Conservation (phyloP, 2,888 invertebrate species). For the Herminia tarsipennalis region DNA sequence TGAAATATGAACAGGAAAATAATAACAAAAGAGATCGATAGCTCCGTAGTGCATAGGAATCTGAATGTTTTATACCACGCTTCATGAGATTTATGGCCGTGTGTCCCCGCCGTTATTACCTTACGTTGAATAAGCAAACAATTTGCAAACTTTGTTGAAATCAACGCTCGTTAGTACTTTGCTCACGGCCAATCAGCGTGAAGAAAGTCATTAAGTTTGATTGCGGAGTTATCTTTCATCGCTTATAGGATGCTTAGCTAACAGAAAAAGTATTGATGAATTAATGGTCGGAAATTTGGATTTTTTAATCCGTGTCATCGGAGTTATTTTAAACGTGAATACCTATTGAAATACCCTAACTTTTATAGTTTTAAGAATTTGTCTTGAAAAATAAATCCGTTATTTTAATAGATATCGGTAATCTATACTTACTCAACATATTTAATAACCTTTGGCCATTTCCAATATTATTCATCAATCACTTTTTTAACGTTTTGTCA, state of each 20-base stretch:
- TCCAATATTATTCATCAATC: too few relatives aligned
- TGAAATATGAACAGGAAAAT: slow-evolving; percentile 39
- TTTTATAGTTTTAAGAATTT: not conserved
- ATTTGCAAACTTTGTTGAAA: slow-evolving; percentile 56
- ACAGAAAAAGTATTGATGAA: slow-evolving; percentile 30
- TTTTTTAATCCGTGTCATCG: slow-evolving; percentile 10
- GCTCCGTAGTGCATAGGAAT: slow-evolving; percentile 27
- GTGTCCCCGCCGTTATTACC: slow-evolving; percentile 43
- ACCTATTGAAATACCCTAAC: not conserved
- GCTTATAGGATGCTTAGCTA: slow-evolving; percentile 22
- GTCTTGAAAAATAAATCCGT: too few relatives aligned
- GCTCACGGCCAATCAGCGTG: slow-evolving; percentile 57
- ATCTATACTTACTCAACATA: too few relatives aligned
- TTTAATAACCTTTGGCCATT: too few relatives aligned
- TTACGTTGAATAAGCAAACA: slow-evolving; percentile 57
- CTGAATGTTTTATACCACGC: slow-evolving; percentile 32
- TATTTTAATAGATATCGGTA: too few relatives aligned
- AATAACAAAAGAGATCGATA: slow-evolving; percentile 39
- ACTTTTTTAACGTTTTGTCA: too few relatives aligned
- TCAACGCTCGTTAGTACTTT: slow-evolving; percentile 58
- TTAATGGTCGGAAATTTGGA: slow-evolving; percentile 19
- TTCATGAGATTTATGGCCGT: slow-evolving; percentile 36
- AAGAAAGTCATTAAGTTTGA: slow-evolving; percentile 58
- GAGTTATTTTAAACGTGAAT: slow-evolving; percentile 13
- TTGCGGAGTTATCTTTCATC: slow-evolving; percentile 42